phyloP scores from a whole-genome alignment of 2,888 invertebrate species.

The Tetragnatha montana region DNA sequence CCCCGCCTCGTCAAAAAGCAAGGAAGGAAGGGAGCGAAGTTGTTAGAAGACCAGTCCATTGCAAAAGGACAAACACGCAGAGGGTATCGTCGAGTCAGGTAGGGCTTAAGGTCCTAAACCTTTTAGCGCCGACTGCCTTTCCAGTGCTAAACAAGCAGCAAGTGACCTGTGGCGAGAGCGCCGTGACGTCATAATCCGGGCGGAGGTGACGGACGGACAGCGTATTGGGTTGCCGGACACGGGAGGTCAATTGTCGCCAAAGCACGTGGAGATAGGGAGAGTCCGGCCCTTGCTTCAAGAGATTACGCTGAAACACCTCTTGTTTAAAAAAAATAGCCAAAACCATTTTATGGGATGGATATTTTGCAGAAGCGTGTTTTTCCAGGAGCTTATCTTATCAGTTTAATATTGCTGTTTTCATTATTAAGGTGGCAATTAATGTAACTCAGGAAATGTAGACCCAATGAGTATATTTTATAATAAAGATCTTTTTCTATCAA shows the following conservation, averaged over 20 bases:
- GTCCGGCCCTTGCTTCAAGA: neutral
- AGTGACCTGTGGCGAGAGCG: constrained; percentile 68
- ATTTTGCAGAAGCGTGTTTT: too few relatives aligned
- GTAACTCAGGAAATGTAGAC: too few relatives aligned
- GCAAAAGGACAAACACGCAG: constrained; percentile 24
- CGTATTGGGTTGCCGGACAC: constrained; percentile 54
- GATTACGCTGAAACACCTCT: neutral
- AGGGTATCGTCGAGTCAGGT: constrained; percentile 35
- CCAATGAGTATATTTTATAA: too few relatives aligned
- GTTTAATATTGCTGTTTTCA: too few relatives aligned
- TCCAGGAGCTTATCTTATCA: too few relatives aligned
- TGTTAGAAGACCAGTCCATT: constrained; percentile 50
- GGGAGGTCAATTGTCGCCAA: constrained; percentile 51
- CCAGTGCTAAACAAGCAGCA: constrained; percentile 64
- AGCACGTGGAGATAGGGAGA: neutral
- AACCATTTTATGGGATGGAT: too few relatives aligned
- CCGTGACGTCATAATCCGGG: constrained; percentile 63
- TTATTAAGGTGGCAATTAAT: too few relatives aligned
- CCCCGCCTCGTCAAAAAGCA: constrained; percentile 8
- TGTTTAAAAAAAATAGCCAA: too few relatives aligned
- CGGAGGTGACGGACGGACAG: constrained; percentile 56
- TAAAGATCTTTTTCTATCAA: too few relatives aligned
- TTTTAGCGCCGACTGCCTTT: constrained; percentile 62
- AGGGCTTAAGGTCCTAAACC: constrained; percentile 65
- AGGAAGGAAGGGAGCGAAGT: constrained; percentile 48